phyloP scores from a whole-genome alignment of 2,797 vertebrate genomes.

The Ataeniobius toweri region DNA sequence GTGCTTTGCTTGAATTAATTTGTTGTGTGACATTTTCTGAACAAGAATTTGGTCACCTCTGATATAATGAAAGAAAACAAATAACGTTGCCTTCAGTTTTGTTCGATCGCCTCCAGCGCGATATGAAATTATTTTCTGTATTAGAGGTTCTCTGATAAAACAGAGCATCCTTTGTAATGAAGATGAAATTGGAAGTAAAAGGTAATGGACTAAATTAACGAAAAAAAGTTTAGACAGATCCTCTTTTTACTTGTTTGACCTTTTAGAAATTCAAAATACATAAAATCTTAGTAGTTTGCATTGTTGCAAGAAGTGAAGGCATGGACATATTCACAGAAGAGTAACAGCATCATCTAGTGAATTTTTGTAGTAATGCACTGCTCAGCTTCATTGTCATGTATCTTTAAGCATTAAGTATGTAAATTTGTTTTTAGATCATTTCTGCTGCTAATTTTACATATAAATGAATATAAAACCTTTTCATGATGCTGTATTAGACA shows the following conservation, averaged over 20 bases:
- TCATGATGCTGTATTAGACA: neutral
- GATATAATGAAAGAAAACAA: slow-evolving; percentile 79
- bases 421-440: neutral
- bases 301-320: neutral
- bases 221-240: slow-evolving; percentile 35
- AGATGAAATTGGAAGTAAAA: slow-evolving; percentile 69
- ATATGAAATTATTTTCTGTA: slow-evolving; percentile 66
- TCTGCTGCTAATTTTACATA: neutral
- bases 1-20: slow-evolving; percentile 80
- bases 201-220: slow-evolving; percentile 45
- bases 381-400: neutral
- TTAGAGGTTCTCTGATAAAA: slow-evolving; percentile 56
- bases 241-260: slow-evolving; percentile 24
- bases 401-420: neutral
- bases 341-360: slow-evolving; percentile 78
- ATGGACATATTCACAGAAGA: slow-evolving; percentile 30
- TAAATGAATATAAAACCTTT: neutral
- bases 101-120: slow-evolving; percentile 53
- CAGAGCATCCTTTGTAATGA: slow-evolving; percentile 55
- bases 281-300: slow-evolving; percentile 14
- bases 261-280: slow-evolving; percentile 19
- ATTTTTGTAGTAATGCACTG: slow-evolving; percentile 42
- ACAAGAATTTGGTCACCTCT: slow-evolving; percentile 76
- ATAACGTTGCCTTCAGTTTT: slow-evolving; percentile 67
- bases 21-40: slow-evolving; percentile 78